These are phyloP conservation scores for Vandiemenella viatica DNA, from an alignment of 2,888 invertebrate genomes.

Conservation along the genomic window DNA sequence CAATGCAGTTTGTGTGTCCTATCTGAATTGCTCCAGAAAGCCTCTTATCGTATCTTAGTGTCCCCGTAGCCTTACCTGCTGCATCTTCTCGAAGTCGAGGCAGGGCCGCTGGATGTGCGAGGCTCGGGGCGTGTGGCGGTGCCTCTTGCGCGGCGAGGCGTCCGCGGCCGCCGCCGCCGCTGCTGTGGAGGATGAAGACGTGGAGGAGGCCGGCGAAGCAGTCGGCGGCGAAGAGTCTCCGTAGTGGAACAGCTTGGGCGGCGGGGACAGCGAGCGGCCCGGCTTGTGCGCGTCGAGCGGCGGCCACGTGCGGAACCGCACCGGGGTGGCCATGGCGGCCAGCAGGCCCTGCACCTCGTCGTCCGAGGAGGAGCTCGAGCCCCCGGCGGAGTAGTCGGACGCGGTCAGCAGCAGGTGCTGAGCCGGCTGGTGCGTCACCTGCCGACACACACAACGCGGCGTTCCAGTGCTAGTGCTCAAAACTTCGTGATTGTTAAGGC, in stretches of 20 bases:
- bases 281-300: constrained; percentile 80
- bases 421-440: constrained; percentile 10
- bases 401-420: constrained; percentile 19
- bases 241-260: constrained; percentile 32
- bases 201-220: constrained; percentile 30
- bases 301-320: constrained; percentile 81
- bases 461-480: neutral
- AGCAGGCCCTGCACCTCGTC: constrained; percentile 51
- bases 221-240: no score
- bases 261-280: constrained; percentile 34
- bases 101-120: constrained; percentile 66
- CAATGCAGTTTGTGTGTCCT: no score
- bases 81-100: constrained; percentile 93
- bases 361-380: constrained; percentile 36
- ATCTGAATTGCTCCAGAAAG: no score
- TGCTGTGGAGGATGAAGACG: constrained; percentile 29
- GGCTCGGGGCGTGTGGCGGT: constrained; percentile 35
- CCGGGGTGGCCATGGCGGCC: constrained; percentile 55
- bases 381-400: constrained; percentile 26
- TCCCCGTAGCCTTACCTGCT: constrained; percentile 53
- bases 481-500: no score
- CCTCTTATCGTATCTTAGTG: constrained; percentile 89
- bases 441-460: neutral
- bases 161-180: constrained; percentile 24
- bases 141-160: constrained; percentile 44